Evolutionary conservation across 2,113 vertebrate species (phyloP).

Genomic region (Entomyzon cyanotis): DNA sequence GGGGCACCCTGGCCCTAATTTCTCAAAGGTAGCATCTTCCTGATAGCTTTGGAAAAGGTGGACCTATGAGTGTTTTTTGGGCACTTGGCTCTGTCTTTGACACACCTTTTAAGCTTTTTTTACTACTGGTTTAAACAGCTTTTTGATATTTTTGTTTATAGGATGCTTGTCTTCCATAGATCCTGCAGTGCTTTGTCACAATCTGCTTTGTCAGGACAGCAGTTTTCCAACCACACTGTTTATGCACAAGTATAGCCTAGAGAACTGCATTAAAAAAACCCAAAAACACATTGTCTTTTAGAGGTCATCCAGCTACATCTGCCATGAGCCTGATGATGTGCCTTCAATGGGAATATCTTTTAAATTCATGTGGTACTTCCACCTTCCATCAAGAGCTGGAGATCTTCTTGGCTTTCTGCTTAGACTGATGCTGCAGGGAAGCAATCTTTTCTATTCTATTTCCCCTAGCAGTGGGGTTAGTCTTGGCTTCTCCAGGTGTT

Average conservation of each 20-base stretch:
- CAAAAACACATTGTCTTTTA: fast-evolving
- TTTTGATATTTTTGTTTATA: not conserved
- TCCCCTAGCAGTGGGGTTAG: not conserved
- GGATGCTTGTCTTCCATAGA: not conserved
- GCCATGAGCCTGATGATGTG: not conserved
- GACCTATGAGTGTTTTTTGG: not conserved
- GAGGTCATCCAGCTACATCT: not conserved
- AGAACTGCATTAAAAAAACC: not conserved
- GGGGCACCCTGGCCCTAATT: not conserved
- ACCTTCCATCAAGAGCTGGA: not conserved
- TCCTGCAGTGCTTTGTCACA: not conserved
- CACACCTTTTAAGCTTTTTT: not conserved
- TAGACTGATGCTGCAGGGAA: not conserved
- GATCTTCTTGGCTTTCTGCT: not conserved
- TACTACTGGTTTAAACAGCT: not conserved
- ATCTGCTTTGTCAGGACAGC: not conserved
- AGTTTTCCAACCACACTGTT: not conserved
- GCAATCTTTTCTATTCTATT: not conserved
- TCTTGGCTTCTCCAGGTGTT: not conserved
- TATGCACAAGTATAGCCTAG: not conserved
- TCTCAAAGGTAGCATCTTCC: not conserved
- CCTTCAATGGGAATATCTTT: not conserved
- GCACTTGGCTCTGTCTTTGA: not conserved
- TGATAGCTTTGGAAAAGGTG: not conserved
- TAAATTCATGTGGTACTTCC: not conserved